Conservation (phyloP, 2,888 invertebrate species). For the Scrobipalpa costella region DNA sequence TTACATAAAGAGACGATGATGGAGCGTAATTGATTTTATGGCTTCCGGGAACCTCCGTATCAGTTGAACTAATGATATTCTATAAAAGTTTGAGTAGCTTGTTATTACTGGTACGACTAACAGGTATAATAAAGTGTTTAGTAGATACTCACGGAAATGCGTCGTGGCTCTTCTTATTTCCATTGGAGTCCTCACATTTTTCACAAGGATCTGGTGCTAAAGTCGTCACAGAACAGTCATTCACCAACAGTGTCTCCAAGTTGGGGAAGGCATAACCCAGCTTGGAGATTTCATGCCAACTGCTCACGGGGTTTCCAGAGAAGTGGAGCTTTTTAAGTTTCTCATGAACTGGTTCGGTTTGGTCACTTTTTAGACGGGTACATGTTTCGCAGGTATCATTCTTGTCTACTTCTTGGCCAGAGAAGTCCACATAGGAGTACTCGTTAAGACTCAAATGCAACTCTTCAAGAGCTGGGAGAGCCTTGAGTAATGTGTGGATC, state of each 20-base stretch:
- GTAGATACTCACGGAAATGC: slow-evolving; percentile 78
- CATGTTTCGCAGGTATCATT: slow-evolving; percentile 68
- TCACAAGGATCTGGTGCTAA: slow-evolving; percentile 83
- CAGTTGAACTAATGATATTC: not conserved
- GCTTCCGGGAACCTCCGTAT: not conserved
- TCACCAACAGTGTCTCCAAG: slow-evolving; percentile 91
- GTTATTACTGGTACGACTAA: not conserved
- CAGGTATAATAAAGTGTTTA: not conserved
- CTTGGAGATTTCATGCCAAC: slow-evolving; percentile 91
- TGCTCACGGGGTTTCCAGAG: slow-evolving; percentile 91
- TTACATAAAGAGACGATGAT: not conserved
- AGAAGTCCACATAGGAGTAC: slow-evolving; percentile 88
- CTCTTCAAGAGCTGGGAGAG: slow-evolving; percentile 91
- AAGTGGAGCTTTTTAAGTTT: slow-evolving; percentile 91
- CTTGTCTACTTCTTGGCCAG: slow-evolving; percentile 64
- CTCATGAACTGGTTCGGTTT: slow-evolving; percentile 79
- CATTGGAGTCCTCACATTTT: slow-evolving; percentile 70
- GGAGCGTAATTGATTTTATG: slow-evolving; percentile 4
- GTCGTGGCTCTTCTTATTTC: slow-evolving; percentile 81
- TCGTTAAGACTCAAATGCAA: slow-evolving; percentile 96
- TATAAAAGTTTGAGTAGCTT: slow-evolving; percentile 1
- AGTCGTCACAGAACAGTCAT: slow-evolving; percentile 89
- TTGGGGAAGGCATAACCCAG: slow-evolving; percentile 93
- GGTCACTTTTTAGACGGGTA: slow-evolving; percentile 63
- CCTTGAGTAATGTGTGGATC: slow-evolving; percentile 87